Conservation (phyloP, 2,113 vertebrate species). For the Poecilia latipinna region DNA sequence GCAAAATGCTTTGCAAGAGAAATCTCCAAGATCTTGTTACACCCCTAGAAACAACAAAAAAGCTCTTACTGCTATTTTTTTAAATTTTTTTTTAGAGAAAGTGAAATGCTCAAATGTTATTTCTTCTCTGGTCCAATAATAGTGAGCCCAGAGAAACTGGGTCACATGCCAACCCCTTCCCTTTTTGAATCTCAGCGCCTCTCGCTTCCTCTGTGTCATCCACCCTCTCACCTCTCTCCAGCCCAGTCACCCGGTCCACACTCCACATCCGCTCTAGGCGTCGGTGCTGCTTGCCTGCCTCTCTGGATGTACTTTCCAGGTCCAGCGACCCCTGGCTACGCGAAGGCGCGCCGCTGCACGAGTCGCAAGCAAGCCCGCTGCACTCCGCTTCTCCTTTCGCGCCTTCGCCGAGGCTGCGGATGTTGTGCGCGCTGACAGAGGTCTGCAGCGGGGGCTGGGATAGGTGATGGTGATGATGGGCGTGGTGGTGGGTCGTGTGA, state of each 20-base stretch:
- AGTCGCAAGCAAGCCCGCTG: conserved; percentile 85
- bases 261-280: conserved; percentile 95
- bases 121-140: conserved; percentile 53
- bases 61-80: not conserved
- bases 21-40: not conserved
- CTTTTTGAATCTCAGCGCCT: conserved; percentile 57
- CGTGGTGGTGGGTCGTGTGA: conserved; percentile 68
- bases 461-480: conserved; percentile 77
- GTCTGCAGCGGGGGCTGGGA: conserved; percentile 82
- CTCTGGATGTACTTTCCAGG: conserved; percentile 85
- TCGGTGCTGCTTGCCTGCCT: conserved; percentile 85
- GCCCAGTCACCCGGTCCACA: conserved; percentile 89
- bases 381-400: conserved; percentile 81
- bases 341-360: conserved; percentile 81
- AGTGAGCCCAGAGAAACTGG: conserved; percentile 18
- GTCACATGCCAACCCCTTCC: conserved; percentile 10
- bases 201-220: conserved; percentile 70
- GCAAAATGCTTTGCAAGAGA: not conserved
- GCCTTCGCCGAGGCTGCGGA: conserved; percentile 80
- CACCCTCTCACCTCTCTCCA: conserved; percentile 81
- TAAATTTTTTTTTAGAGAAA: not conserved
- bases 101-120: conserved; percentile 46
- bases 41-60: not conserved
- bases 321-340: conserved; percentile 89
- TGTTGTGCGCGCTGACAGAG: conserved; percentile 84